Conservation (phyloP, 2,797 vertebrate species). For the Hemibagrus guttatus region DNA sequence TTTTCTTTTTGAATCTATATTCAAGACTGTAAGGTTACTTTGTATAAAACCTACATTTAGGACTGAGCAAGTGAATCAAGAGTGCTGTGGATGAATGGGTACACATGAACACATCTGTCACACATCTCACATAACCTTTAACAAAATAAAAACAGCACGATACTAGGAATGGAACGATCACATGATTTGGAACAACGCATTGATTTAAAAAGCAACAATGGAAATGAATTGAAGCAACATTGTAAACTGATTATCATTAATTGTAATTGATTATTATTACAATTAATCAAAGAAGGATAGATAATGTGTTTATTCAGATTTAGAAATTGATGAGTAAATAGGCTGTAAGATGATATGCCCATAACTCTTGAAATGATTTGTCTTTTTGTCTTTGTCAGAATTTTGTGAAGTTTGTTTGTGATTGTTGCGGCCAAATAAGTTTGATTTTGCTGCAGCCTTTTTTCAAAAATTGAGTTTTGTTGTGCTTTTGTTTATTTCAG, state of each 20-base stretch:
- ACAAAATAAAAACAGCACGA: neutral
- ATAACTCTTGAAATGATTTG: neutral
- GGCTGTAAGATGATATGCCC: neutral
- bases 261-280: neutral
- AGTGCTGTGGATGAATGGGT: neutral
- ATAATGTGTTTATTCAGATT: neutral
- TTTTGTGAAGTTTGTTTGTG: no score
- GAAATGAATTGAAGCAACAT: neutral
- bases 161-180: neutral
- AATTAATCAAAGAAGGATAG: neutral
- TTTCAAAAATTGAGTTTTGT: no score
- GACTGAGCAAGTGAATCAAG: neutral
- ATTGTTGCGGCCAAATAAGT: no score
- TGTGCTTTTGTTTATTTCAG: no score
- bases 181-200: neutral
- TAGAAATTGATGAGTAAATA: neutral
- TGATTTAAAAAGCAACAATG: no score
- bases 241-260: neutral
- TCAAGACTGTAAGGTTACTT: neutral
- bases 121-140: neutral
- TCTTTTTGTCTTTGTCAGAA: neutral
- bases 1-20: neutral
- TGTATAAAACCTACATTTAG: neutral
- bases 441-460: no score
- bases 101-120: neutral